Evolutionary conservation across 1,140 invertebrate species (phyloP).

Genomic region (Apis florea): DNA sequence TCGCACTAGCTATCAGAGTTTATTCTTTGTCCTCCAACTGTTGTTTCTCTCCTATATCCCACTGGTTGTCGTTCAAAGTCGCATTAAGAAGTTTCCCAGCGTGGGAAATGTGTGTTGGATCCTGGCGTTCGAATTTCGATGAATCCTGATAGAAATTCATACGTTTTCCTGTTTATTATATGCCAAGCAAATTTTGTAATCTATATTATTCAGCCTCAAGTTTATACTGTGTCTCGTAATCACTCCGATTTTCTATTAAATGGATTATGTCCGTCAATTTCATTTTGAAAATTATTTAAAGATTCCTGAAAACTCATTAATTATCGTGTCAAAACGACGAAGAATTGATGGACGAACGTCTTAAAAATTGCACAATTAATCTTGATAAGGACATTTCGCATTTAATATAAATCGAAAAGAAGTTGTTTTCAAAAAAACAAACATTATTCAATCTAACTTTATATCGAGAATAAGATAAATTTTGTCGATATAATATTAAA

Average conservation of each 20-base stretch:
- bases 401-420: no score
- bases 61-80: slow-evolving; percentile 31
- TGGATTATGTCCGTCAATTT: not conserved
- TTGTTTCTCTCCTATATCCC: not conserved
- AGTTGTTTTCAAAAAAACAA: no score
- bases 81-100: slow-evolving; percentile 4
- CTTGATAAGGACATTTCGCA: no score
- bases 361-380: no score
- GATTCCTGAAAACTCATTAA: no score
- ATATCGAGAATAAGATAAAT: not conserved
- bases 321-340: no score
- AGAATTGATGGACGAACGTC: no score
- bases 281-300: no score
- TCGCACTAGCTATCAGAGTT: not conserved
- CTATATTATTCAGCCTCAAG: not conserved
- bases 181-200: not conserved
- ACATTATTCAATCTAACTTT: no score
- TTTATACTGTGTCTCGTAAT: no score
- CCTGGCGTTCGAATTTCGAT: slow-evolving; percentile 10
- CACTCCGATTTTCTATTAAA: not conserved
- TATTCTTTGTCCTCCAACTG: not conserved
- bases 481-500: not conserved
- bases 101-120: no score
- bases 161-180: not conserved
- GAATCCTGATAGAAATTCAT: not conserved